These are phyloP conservation scores for Lacerta viridis DNA, from an alignment of 2,797 vertebrate genomes.

Conservation along the genomic window DNA sequence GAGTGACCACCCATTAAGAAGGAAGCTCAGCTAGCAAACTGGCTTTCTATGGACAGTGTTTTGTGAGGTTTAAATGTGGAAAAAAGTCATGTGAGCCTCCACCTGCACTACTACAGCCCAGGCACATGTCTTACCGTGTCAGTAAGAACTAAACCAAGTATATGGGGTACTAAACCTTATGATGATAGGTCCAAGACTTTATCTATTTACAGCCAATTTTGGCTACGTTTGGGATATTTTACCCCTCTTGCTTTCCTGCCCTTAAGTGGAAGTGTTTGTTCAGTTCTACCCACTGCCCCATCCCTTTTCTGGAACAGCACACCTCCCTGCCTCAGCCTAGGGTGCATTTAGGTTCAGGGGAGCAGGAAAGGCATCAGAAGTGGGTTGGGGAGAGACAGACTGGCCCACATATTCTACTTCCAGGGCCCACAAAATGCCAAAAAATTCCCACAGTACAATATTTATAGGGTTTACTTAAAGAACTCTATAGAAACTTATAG, in stretches of 20 bases:
- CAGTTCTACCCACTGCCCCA: not conserved
- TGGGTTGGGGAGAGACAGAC: no score
- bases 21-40: no score
- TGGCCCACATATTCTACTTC: not conserved
- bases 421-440: not conserved
- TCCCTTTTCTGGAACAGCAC: not conserved
- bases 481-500: no score
- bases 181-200: not conserved
- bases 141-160: not conserved
- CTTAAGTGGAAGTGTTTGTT: no score
- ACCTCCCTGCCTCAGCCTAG: not conserved
- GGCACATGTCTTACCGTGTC: not conserved
- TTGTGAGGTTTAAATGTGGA: no score
- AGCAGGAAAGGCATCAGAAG: not conserved
- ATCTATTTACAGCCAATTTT: not conserved
- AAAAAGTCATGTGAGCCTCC: no score
- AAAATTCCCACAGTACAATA: not conserved
- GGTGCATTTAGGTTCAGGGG: not conserved
- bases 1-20: no score
- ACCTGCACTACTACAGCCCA: not conserved
- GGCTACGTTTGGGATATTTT: not conserved
- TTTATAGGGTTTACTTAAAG: not conserved
- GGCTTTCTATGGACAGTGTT: not conserved
- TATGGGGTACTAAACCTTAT: no score
- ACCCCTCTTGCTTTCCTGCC: no score